Evolutionary conservation across 2,113 vertebrate genomes (phyloP).

Genomic region (Anser cygnoides): DNA sequence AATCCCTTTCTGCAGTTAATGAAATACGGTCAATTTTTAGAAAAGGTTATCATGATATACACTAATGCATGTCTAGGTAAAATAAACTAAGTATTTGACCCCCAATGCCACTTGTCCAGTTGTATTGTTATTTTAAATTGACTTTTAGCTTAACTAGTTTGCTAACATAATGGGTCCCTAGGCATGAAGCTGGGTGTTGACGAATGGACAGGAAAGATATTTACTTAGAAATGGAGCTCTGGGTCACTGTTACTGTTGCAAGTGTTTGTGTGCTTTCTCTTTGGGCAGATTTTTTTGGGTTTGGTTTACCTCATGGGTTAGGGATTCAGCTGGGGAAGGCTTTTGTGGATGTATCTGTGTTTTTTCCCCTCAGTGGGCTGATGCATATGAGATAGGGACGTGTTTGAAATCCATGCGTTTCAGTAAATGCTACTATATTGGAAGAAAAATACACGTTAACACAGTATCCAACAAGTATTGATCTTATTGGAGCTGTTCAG

Average conservation of each 20-base stretch:
- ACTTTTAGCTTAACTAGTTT: neutral
- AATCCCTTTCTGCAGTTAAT: neutral
- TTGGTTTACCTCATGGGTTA: neutral
- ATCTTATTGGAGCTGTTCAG: neutral
- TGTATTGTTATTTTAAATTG: neutral
- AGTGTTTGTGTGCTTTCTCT: neutral
- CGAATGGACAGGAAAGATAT: neutral
- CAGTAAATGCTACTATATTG: neutral
- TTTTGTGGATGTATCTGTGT: neutral
- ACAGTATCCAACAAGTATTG: neutral
- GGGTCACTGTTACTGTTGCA: neutral
- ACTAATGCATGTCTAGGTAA: neutral
- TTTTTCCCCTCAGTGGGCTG: neutral
- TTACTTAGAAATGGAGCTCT: neutral
- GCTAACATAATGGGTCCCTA: neutral
- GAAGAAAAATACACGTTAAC: neutral
- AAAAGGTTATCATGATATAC: neutral
- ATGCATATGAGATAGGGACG: neutral
- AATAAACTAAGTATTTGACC: neutral
- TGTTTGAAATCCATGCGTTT: neutral
- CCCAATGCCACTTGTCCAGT: neutral
- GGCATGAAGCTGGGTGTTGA: neutral
- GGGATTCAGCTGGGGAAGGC: neutral
- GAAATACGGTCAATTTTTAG: neutral
- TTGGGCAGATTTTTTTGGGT: neutral